Evolutionary conservation across 2,113 vertebrate genomes (phyloP).

Genomic region (Zosterops lateralis): DNA sequence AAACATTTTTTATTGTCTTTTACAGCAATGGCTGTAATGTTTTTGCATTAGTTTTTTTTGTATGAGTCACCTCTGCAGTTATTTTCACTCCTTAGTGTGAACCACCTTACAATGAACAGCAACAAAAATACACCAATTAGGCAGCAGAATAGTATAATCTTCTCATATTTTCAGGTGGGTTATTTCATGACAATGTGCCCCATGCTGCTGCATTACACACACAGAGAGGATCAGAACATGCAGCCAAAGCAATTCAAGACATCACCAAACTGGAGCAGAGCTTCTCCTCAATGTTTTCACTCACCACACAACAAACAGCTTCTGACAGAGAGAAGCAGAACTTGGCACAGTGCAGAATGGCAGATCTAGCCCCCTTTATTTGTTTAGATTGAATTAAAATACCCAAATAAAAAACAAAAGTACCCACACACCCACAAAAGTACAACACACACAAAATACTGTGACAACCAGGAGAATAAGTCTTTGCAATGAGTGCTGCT

Average conservation of each 20-base stretch:
- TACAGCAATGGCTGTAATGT: not conserved
- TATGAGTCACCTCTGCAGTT: not conserved
- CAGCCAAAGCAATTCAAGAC: not conserved
- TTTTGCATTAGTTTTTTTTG: not conserved
- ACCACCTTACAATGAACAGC: not conserved
- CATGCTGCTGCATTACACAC: not conserved
- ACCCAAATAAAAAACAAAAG: not conserved
- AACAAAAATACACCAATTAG: not conserved
- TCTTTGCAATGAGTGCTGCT: not conserved
- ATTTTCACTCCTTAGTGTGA: not conserved
- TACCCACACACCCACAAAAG: not conserved
- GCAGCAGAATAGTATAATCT: not conserved
- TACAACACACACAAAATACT: not conserved
- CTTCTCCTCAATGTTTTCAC: not conserved
- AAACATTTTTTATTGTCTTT: not conserved
- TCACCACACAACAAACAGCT: not conserved
- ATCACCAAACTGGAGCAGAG: not conserved
- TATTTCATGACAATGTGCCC: not conserved
- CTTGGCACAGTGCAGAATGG: not conserved
- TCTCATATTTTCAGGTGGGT: not conserved
- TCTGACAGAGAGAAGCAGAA: not conserved
- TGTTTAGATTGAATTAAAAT: not conserved
- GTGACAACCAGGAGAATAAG: not conserved
- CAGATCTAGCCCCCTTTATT: not conserved
- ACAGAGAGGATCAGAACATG: rapidly evolving